These are phyloP conservation scores for Amaurobius ferox DNA, from an alignment of 2,888 invertebrate species.

Conservation along the genomic window DNA sequence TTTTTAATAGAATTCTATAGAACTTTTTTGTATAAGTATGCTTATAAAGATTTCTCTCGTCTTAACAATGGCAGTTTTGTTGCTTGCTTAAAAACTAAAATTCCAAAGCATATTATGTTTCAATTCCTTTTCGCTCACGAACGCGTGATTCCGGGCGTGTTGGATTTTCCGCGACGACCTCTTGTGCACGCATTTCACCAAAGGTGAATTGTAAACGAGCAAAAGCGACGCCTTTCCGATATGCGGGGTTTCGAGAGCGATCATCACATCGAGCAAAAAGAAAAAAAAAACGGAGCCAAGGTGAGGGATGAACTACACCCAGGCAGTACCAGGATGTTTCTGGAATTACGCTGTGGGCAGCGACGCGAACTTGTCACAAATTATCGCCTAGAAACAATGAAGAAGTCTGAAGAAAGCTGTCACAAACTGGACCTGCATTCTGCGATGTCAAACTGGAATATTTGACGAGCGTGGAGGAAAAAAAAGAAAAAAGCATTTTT, in stretches of 20 bases:
- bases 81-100: too few relatives aligned
- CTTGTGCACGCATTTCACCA: background rate
- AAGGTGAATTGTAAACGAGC: background rate
- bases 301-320: conserved; percentile 20
- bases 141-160: background rate
- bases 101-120: too few relatives aligned
- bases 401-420: background rate
- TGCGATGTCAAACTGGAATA: background rate
- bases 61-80: too few relatives aligned
- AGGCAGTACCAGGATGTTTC: conserved; percentile 22
- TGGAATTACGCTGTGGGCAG: background rate
- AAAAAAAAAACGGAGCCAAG: background rate
- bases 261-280: background rate
- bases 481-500: background rate
- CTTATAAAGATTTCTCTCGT: too few relatives aligned
- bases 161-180: background rate
- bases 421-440: background rate
- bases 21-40: too few relatives aligned
- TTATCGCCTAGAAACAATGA: background rate
- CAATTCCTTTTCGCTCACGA: too few relatives aligned
- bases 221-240: background rate
- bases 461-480: background rate
- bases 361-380: background rate
- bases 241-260: background rate
- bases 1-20: too few relatives aligned